A percentile compares a stretch with the other conserved stretches of the same genome.
phyloP scores from a whole-genome alignment of 2,888 invertebrate genomes.

The Euplagia quadripunctaria region DNA sequence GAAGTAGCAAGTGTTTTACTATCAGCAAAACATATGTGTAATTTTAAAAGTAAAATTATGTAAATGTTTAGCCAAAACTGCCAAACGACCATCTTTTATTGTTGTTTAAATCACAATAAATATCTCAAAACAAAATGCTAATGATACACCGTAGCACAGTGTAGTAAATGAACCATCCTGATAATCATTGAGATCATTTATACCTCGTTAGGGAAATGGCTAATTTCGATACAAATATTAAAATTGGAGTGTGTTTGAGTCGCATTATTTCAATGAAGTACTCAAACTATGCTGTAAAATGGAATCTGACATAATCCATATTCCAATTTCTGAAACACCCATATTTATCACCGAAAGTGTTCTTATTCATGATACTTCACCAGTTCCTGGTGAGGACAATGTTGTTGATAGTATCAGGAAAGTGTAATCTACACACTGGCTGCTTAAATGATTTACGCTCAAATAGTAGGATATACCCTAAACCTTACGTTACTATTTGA shows the following conservation, averaged over 20 bases:
- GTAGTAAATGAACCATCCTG: neutral
- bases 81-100: neutral
- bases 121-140: neutral
- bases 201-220: neutral
- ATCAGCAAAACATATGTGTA: neutral
- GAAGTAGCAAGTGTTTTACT: neutral
- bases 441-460: no score
- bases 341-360: no score
- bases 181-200: neutral
- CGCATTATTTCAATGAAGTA: no score
- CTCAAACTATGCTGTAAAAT: no score
- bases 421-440: no score
- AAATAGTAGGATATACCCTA: no score
- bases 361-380: no score
- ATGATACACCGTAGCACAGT: neutral
- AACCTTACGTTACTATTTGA: no score
- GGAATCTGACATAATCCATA: no score
- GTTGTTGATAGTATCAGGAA: no score
- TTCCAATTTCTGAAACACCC: no score
- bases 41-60: neutral
- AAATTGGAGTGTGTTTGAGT: neutral
- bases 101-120: neutral
- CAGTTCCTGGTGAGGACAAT: no score
- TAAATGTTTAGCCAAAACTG: neutral
- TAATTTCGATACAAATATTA: neutral